phyloP scores from a whole-genome alignment of 2,113 vertebrate genomes.

The Otocyon megalotis region DNA sequence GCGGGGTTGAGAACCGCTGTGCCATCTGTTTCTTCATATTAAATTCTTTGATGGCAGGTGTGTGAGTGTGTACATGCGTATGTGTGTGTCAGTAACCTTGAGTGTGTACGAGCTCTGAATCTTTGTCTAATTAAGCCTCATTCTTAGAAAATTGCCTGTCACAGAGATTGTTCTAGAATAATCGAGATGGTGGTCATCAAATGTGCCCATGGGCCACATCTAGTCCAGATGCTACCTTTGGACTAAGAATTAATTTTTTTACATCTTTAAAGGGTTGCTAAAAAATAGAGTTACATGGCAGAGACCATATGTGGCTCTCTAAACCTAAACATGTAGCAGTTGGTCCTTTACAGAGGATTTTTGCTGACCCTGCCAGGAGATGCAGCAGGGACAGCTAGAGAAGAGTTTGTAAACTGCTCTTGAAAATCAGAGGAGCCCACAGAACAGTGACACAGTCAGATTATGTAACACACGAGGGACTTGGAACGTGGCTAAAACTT shows the following conservation, averaged over 20 bases:
- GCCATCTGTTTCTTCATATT: background rate
- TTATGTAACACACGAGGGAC: background rate
- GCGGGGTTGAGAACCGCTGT: background rate
- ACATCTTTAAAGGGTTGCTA: background rate
- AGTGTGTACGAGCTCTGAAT: background rate
- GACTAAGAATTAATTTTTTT: slow-evolving; percentile 8
- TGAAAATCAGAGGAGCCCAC: background rate
- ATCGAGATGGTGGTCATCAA: background rate
- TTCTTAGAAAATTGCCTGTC: background rate
- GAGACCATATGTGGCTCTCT: background rate
- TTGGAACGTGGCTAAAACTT: background rate
- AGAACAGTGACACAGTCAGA: background rate
- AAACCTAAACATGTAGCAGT: slow-evolving; percentile 47
- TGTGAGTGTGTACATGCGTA: background rate
- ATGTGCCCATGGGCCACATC: background rate
- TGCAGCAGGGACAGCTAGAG: background rate
- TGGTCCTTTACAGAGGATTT: background rate
- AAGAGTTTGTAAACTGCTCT: background rate
- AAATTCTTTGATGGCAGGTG: background rate
- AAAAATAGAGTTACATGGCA: background rate
- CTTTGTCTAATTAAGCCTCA: background rate
- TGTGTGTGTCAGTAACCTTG: background rate
- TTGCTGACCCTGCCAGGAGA: slow-evolving; percentile 18
- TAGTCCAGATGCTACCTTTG: background rate
- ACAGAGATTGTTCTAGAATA: background rate